A percentile compares a stretch with the other conserved stretches of the same genome.
These are phyloP conservation scores for Coracopsis vasa DNA, from an alignment of 2,113 vertebrate species.

Conservation along the genomic window DNA sequence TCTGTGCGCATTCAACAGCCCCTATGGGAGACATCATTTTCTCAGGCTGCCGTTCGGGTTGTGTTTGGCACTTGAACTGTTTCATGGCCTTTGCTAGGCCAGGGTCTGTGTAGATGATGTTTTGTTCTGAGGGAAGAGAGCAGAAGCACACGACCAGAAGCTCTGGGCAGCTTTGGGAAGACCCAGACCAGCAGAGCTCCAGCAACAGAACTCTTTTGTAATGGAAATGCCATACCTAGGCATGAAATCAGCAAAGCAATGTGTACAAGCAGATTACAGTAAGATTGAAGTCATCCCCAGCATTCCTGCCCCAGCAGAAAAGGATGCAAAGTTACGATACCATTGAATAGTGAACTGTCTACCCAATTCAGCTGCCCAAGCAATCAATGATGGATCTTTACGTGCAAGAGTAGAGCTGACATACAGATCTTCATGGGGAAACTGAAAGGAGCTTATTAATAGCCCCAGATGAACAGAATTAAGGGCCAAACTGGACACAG, in stretches of 20 bases:
- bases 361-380: neutral
- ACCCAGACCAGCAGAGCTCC: slow-evolving; percentile 5
- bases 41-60: slow-evolving; percentile 19
- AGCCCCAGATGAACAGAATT: slow-evolving; percentile 5
- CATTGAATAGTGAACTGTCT: neutral
- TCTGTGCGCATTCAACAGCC: slow-evolving; percentile 48
- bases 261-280: neutral
- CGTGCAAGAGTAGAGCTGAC: neutral
- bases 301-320: slow-evolving; percentile 25
- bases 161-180: slow-evolving; percentile 35
- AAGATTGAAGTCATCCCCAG: neutral
- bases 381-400: neutral
- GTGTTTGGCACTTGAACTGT: slow-evolving; percentile 53
- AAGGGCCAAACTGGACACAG: slow-evolving; percentile 9
- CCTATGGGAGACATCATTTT: slow-evolving; percentile 42
- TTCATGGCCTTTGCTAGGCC: slow-evolving; percentile 22
- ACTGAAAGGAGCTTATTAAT: slow-evolving; percentile 36
- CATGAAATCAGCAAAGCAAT: slow-evolving; percentile 16
- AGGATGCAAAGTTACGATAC: neutral
- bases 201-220: slow-evolving; percentile 25
- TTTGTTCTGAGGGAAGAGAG: slow-evolving; percentile 36
- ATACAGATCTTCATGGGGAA: neutral
- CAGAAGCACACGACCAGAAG: slow-evolving; percentile 19
- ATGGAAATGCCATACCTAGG: slow-evolving; percentile 43
- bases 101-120: slow-evolving; percentile 1